Evolutionary conservation across 2,888 invertebrate genomes (phyloP), one percentile per base, ranked within the genome.

Genomic region (Caenorhabditis virilis): DNA sequence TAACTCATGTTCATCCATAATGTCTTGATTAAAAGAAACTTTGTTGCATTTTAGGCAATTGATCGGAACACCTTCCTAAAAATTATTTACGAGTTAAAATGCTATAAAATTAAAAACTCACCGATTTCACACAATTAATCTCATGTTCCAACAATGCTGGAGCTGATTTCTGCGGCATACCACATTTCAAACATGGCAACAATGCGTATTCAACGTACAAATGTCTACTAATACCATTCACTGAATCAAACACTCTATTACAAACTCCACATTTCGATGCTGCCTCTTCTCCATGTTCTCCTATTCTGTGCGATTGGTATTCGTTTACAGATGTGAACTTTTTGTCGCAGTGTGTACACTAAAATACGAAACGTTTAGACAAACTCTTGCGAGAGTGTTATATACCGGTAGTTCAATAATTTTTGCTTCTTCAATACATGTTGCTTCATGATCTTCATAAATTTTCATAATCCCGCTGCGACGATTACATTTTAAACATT

Each of bases 111-210:
- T 30, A 9, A 18, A 38, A 38, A 38, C 38, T 38, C 38, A 38
- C 38, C 16, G 16, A 20, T n/a, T 38, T 38, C 18, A 20, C 38
- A 42, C 42, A 42, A 42, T 23, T 25, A 6, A 18, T 42, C 42
- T 42, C 42, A 23, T 42, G 42, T 11, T 42, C 42, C 11, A 25
- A 23, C n/a, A 42, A 42, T 25, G n/a, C 15, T 25, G 25, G 26
- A 25, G 42, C 42, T 25, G 18, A n/a, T 7, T n/a, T n/a, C 15
- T 25, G 42, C 23, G 26, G n/a, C 20, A 18, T 42, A 5, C 42
- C 42, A 42, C 42, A 42, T 20, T 42, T 42, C 42, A 42, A 42
- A n/a, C 42, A 42, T n/a, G 42, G 42, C n/a, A 42, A 25, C 23
- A 42, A 26, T 18, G 22, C 25, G 15, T 42, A 42, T 42, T 42